Evolutionary conservation across 2,113 vertebrate species (phyloP), one percentile per base, ranked within the genome.

Genomic region (Prochilodus magdalenae): DNA sequence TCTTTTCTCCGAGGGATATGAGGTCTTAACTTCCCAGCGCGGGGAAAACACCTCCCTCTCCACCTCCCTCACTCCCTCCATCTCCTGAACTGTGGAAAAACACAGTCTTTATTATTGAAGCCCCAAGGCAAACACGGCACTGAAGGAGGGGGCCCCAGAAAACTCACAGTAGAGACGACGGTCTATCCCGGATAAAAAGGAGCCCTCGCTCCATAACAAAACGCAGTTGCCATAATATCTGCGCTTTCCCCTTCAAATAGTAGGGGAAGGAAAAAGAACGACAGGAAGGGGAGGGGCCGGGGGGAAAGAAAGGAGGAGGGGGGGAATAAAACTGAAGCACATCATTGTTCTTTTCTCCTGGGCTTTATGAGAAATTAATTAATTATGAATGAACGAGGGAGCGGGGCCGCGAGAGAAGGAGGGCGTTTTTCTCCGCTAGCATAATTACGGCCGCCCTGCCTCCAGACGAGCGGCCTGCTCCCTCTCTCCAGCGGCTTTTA

Each of bases 101-200:
- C 91, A 91, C 88, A 89, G 84, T 59, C 86, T 83, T 82, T 93
- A 91, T 92, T 92, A 93, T 93, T 92, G 89, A 88, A 69, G 88
- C 91, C 91, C 85, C 2, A 67, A 90, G 92, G 91, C 92, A 85
- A 86, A 82, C 57, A 26, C 70, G 71, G 79, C 66, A 81, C 87
- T 89, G 86, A 87, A 87, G 89, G 90, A 24, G 57, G 57, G n/a
- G 74, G 90, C 85, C 80, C 87, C 18, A 27, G 90, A 87, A 90
- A 89, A 87, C 87, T 88, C 79, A 69, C 81, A 85, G 86, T 84
- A 73, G 77, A n/a, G n/a, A n/a, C n/a, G n/a, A n/a, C n/a, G n/a
- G 88, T 79, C 76, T 93, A 94, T n/a, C n/a, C n/a, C n/a, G n/a
- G n/a, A n/a, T 94, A 92, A 92, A 93, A 93, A 93, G 93, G 89